phyloP scores from a whole-genome alignment of 2,113 vertebrate genomes.

The Ctenodactylus gundi region DNA sequence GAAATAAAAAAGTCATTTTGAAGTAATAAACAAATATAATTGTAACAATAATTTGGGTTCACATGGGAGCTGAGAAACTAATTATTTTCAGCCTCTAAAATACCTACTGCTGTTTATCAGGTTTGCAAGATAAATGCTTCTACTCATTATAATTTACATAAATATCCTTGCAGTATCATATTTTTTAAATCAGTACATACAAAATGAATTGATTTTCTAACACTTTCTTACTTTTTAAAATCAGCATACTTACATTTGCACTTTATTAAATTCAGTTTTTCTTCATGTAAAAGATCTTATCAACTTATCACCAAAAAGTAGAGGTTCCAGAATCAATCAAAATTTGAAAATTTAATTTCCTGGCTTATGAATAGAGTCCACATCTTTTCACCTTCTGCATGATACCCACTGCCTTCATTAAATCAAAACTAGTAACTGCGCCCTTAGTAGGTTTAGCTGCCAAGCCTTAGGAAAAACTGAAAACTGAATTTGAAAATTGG shows the following conservation, averaged over 20 bases:
- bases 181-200: conserved; percentile 36
- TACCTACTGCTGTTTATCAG: conserved; percentile 60
- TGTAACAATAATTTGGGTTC: conserved; percentile 52
- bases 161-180: conserved; percentile 25
- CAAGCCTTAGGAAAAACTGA: neutral
- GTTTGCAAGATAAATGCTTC: conserved; percentile 66
- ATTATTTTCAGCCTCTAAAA: conserved; percentile 68
- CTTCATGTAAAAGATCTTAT: conserved; percentile 57
- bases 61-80: conserved; percentile 38
- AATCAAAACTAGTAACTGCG: conserved; percentile 24
- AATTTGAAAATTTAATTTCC: conserved; percentile 62
- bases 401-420: conserved; percentile 44
- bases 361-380: conserved; percentile 32
- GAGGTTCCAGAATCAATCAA: conserved; percentile 47
- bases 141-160: conserved; percentile 67
- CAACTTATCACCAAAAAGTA: conserved; percentile 45
- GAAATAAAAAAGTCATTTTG: conserved; percentile 58
- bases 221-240: conserved; percentile 57
- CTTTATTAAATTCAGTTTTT: conserved; percentile 56
- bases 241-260: conserved; percentile 47
- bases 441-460: neutral
- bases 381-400: neutral
- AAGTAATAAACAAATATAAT: conserved; percentile 69
- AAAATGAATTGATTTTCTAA: conserved; percentile 69
- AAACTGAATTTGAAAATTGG: conserved; percentile 10